Conservation (phyloP, 1,140 invertebrate genomes). For the Caenorhabditis tropicalis region DNA sequence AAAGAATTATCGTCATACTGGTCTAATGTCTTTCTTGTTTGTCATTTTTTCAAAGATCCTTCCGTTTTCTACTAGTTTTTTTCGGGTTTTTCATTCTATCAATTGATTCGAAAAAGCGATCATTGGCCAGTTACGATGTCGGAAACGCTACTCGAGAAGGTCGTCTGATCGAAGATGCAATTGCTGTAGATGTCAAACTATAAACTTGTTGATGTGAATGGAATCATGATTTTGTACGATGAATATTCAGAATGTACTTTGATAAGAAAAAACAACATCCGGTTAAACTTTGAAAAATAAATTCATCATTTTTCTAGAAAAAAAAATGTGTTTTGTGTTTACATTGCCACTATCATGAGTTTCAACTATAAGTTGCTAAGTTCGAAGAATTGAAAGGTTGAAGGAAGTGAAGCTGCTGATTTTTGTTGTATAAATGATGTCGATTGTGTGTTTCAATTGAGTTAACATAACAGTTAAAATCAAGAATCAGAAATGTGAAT, state of each 20-base stretch:
- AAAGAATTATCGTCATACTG: not conserved
- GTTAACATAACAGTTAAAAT: no score
- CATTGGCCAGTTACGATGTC: not conserved
- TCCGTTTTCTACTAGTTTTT: not conserved
- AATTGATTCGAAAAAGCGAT: not conserved
- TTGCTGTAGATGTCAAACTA: conserved; percentile 7
- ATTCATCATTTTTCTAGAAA: not conserved
- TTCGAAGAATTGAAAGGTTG: no score
- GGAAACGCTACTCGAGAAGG: conserved; percentile 4
- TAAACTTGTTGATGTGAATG: conserved; percentile 1
- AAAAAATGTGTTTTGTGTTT: no score
- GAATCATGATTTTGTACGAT: not conserved
- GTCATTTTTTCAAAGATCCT: not conserved
- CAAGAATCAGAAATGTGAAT: no score
- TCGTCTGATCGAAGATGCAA: not conserved
- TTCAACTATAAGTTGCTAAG: no score
- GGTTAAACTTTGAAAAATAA: not conserved
- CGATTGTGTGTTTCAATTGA: no score
- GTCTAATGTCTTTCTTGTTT: not conserved
- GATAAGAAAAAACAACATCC: not conserved
- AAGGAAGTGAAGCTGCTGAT: no score
- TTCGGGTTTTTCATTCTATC: not conserved
- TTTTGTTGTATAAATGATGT: no score
- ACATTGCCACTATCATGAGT: no score
- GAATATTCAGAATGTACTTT: not conserved